Evolutionary conservation across 2,113 vertebrate species (phyloP), one percentile per base, ranked within the genome.

Genomic region (Macrotis lagotis): DNA sequence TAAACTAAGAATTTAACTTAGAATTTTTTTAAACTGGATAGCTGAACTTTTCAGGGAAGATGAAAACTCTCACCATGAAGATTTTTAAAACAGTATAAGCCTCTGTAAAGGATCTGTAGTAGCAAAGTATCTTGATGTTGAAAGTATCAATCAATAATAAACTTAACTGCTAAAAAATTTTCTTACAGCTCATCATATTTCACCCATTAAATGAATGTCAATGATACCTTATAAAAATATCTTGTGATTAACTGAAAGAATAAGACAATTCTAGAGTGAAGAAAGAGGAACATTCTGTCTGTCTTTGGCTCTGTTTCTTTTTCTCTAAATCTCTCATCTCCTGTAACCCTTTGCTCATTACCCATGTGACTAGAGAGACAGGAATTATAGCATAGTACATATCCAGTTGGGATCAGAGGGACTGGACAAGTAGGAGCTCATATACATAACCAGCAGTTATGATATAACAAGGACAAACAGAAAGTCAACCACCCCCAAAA

Each of bases 41-140:
- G 37, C 44, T 83, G 37, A 83, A 28, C 48, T 53, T 52, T 24
- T 89, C 26, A 50, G 53, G 88, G 16, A 92, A 90, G 8, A 16
- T 25, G 31, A 0, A 8, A 83, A 2, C 9, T 50, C 47, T 83
- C 51, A 25, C 91, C 47, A 2, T 66, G 89, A n/a, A 94, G 31
- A 93, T 91, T 74, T 66, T 94, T 96, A 89, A 92, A 92, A 51
- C 25, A 89, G 1, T 19, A 51, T 95, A 89, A 88, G 93, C 3
- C 88, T 51, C 91, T 91, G 66, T 44, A 44, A 83, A 19, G 14
- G 16, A n/a, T n/a, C n/a, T n/a, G n/a, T n/a, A n/a, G n/a, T n/a
- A n/a, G n/a, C n/a, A n/a, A n/a, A n/a, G n/a, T n/a, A n/a, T n/a
- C n/a, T n/a, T n/a, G n/a, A n/a, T n/a, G n/a, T 83, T 83, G 16